Percentiles rank a stretch among this genome's conserved stretches.
phyloP scores from a whole-genome alignment of 2,888 invertebrate species.

The Platerodrilus igneus region DNA sequence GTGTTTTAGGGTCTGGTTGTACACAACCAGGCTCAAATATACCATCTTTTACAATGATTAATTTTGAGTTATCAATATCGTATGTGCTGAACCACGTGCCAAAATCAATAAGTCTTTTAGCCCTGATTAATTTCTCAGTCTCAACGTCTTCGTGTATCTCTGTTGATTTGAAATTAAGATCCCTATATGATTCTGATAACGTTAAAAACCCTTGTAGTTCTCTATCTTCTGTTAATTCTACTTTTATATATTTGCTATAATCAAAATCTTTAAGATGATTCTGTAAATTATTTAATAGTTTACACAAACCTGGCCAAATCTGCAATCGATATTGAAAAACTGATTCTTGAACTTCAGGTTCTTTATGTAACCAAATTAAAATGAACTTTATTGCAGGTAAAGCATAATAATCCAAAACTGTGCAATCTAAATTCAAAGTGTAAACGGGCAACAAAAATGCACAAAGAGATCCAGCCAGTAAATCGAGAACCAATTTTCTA shows the following conservation, averaged over 20 bases:
- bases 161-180: conserved; percentile 52
- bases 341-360: conserved; percentile 51
- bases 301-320: conserved; percentile 76
- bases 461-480: conserved; percentile 63
- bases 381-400: conserved; percentile 70
- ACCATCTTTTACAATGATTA: conserved; percentile 28
- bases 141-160: conserved; percentile 44
- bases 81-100: conserved; percentile 50
- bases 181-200: conserved; percentile 56
- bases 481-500: conserved; percentile 55
- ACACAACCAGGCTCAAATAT: conserved; percentile 46
- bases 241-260: conserved; percentile 54
- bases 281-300: conserved; percentile 65
- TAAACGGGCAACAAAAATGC: conserved; percentile 67
- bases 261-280: conserved; percentile 50
- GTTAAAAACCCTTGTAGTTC: conserved; percentile 77
- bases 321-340: conserved; percentile 59
- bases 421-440: conserved; percentile 60
- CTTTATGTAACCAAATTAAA: conserved; percentile 64
- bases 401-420: conserved; percentile 60
- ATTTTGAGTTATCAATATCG: conserved; percentile 44
- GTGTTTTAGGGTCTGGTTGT: conserved; percentile 49
- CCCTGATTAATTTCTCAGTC: conserved; percentile 50
- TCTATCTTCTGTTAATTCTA: conserved; percentile 74
- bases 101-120: conserved; percentile 50